Evolutionary conservation across 2,797 vertebrate species (phyloP), one percentile per base, ranked within the genome.

Genomic region (Onychomys torridus): DNA sequence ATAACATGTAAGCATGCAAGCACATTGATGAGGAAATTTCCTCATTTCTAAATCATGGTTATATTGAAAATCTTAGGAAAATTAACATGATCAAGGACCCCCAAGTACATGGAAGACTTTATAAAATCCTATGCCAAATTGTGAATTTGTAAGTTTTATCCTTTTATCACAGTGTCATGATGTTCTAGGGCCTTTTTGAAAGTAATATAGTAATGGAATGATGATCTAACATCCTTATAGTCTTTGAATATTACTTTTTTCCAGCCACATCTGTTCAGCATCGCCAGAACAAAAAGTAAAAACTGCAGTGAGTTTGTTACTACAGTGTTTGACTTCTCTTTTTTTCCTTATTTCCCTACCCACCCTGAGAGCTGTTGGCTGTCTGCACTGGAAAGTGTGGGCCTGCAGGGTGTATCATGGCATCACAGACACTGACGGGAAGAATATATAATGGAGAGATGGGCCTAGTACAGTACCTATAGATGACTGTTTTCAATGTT

Each of bases 41-140:
- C 17, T 57, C 17, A 57, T 81, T 96, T 93, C 63, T 43, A 94
- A 94, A 96, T 92, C 46, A 89, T 43, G 40, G 59, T 85, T 85
- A 69, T 46, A 0, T n/a, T 79, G 17, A 65, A 87, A 87, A 81
- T 13, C 43, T 75, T 89, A 84, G 94, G 59, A 92, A 78, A 17
- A 78, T 90, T 90, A 88, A 86, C 82, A 17, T 10, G 76, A 69
- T 29, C n/a, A 59, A 92, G 27, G 37, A 59, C 27, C 32, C 93
- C 13, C 12, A 90, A 61, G 37, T 78, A 94, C 84, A 69, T 69
- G 32, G 12, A 92, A 85, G 52, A 88, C 63, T 90, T 97, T 88
- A 75, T 40, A 95, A 85, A 95, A 91, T 89, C 90, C 17, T 95
- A 13, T 95, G 59, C 59, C 61, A 90, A 91, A 91, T 88, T 89